Base-by-base conservation (phyloP, 2,888 invertebrate genomes). In the Cinara cedri region DNA sequence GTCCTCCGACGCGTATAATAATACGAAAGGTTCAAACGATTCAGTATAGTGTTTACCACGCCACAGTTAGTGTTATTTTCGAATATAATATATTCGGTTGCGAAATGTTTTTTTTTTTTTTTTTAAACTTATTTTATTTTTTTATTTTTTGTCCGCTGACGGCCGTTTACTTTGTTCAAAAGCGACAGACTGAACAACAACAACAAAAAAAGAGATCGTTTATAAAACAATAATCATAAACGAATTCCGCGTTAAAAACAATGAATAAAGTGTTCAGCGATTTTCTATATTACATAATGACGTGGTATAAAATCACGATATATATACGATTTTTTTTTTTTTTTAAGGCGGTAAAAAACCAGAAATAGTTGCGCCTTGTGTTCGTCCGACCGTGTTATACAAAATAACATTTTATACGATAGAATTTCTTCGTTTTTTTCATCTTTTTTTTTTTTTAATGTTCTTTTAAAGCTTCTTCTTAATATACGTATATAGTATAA, bases 361-460 rank as follows among this genome's bases (percentile, higher is more conserved):
- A 78, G 60, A 70, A 57, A 46, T 55, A 66, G 54, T 66, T 34
- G 55, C 54, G 66, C 49, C 66, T 60, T 70, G 78, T 78, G 78
- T 68, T 70, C 68, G 68, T 51, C 60, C 49, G 49, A 78, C 78
- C 78, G 60, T 78, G 78, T 60, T 34, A 46, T 54, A 24, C 21
- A 13, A 65, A 75, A 66, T 44, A 65, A 55, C 65, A 51, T 65
- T 65, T 65, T 75, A n/a, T 24, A 34, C 68, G 49, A 44, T 44
- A 26, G 57, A 68, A 68, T 34, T 34, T 34, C 34, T 34, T 34
- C 34, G 34, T 34, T 34, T 34, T 34, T 34, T 34, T 34, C 34
- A 34, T 68, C 55, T 76, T 68, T 44, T 65, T 60, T 72, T 44
- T 72, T 55, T 55, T 55, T 62, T 66, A 46, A 68, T 34, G 57